Percentiles rank a stretch among this genome's conserved stretches.
Evolutionary conservation across 2,888 invertebrate genomes (phyloP).

Genomic region (Cecidostiba fungosa): DNA sequence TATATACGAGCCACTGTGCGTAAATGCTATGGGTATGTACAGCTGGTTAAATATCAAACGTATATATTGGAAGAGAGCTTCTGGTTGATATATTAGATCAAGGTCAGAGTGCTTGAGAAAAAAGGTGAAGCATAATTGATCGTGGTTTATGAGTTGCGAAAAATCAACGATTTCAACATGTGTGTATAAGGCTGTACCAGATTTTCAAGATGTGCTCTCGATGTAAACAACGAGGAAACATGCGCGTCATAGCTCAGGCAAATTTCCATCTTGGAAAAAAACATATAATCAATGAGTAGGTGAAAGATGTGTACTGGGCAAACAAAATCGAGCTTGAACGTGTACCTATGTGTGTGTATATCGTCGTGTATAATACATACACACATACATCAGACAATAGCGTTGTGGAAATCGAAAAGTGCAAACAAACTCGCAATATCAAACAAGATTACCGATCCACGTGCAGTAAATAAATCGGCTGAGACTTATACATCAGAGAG

Average conservation of each 20-base stretch:
- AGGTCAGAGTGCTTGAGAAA: no score
- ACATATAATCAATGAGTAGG: background rate
- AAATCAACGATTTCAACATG: no score
- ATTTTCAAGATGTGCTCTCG: no score
- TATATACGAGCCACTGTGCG: background rate
- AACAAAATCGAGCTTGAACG: background rate
- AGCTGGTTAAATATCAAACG: no score
- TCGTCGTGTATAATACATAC: no score
- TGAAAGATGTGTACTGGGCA: background rate
- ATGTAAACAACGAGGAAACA: background rate
- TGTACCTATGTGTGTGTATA: background rate
- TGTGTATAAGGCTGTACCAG: no score
- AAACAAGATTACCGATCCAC: conserved; percentile 13
- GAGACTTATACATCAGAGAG: background rate
- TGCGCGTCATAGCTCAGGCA: background rate
- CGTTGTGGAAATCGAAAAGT: background rate
- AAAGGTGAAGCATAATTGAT: no score
- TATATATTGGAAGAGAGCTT: no score
- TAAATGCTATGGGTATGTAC: background rate
- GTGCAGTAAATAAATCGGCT: conserved; percentile 7
- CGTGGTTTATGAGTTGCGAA: no score
- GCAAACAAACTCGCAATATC: conserved; percentile 16
- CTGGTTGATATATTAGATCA: no score
- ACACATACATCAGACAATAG: no score
- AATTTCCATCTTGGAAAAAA: background rate